These are phyloP conservation scores for Myotis daubentonii DNA, from an alignment of 2,797 vertebrate species.

Conservation along the genomic window DNA sequence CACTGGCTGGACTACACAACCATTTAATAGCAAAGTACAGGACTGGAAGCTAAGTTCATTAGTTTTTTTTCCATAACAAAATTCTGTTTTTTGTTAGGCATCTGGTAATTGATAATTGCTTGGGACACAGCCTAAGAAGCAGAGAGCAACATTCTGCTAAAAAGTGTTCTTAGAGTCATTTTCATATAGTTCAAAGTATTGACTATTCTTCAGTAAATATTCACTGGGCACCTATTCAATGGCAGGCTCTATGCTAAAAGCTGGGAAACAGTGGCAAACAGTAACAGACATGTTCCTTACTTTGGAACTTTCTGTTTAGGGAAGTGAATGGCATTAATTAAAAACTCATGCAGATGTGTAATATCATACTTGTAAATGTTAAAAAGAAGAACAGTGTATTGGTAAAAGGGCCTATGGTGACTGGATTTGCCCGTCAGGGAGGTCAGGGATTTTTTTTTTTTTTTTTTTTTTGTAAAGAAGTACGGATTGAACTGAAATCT, in stretches of 20 bases:
- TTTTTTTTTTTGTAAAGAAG: neutral
- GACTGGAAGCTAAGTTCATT: neutral
- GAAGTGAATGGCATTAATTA: constrained; percentile 48
- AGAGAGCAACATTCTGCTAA: constrained; percentile 55
- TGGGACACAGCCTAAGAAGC: neutral
- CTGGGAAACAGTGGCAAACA: neutral
- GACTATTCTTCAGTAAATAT: constrained; percentile 16
- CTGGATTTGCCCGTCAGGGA: neutral
- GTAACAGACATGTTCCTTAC: neutral
- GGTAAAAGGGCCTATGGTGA: neutral
- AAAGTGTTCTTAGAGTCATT: constrained; percentile 51
- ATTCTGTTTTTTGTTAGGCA: neutral
- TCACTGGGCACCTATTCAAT: neutral
- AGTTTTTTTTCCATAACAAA: neutral
- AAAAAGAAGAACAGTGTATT: constrained; percentile 34
- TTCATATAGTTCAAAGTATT: constrained; percentile 50
- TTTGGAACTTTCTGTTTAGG: constrained; percentile 11
- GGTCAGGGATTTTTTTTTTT: neutral
- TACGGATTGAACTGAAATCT: constrained; percentile 22
- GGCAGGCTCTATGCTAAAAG: constrained; percentile 28
- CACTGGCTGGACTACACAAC: neutral
- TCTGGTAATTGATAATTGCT: constrained; percentile 47
- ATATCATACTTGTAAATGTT: constrained; percentile 17
- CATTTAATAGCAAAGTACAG: constrained; percentile 36
- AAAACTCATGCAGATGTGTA: constrained; percentile 1